phyloP scores from a whole-genome alignment of 2,888 invertebrate species.

The Dromius quadrimaculatus region DNA sequence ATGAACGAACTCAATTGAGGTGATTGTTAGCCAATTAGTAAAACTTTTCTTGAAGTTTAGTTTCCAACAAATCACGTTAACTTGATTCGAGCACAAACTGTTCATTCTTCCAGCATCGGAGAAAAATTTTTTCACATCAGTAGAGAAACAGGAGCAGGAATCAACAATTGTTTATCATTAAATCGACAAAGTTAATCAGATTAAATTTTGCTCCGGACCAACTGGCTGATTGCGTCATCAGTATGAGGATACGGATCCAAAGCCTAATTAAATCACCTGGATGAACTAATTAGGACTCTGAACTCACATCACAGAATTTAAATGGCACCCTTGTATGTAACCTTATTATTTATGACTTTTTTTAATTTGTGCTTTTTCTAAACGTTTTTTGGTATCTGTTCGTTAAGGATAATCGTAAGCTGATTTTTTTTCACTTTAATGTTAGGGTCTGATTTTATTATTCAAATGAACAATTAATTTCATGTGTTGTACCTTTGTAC shows the following conservation, averaged over 20 bases:
- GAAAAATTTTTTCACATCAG: constrained; percentile 1
- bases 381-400: background rate
- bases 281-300: constrained; percentile 37
- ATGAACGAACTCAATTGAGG: too few species aligned
- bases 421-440: too few species aligned
- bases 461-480: too few species aligned
- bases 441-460: too few species aligned
- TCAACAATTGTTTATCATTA: constrained; percentile 42
- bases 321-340: constrained; percentile 16
- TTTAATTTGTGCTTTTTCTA: constrained; percentile 16
- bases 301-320: constrained; percentile 24
- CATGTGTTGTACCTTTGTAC: too few species aligned
- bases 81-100: background rate
- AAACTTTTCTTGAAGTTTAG: background rate
- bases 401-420: background rate
- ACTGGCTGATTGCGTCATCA: constrained; percentile 43
- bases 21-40: background rate
- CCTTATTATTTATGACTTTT: constrained; percentile 38
- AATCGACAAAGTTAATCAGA: constrained; percentile 30
- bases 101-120: constrained; percentile 11
- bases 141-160: background rate
- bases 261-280: constrained; percentile 43
- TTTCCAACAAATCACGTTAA: background rate
- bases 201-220: constrained; percentile 23
- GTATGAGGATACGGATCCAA: background rate